Conservation (phyloP, 1,140 invertebrate species). For the Eupeodes corollae region DNA sequence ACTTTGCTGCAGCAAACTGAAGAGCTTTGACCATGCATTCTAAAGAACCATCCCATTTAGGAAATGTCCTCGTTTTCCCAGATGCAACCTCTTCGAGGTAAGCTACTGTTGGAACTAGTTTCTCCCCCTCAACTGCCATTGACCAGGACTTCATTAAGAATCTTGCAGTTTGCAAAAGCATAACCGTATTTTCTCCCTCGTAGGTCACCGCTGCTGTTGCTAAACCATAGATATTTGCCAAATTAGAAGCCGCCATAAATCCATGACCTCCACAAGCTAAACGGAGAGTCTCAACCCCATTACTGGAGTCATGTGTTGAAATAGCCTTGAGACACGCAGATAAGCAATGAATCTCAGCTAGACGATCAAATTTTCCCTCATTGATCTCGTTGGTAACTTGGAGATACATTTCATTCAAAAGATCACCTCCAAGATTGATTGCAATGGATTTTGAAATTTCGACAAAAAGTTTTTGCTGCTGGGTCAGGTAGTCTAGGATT, state of each 20-base stretch:
- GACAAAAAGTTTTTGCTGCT: slow-evolving; percentile 83
- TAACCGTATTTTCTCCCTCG: slow-evolving; percentile 92
- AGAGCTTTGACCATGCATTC: slow-evolving; percentile 52
- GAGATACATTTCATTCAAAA: slow-evolving; percentile 73
- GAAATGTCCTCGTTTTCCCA: slow-evolving; percentile 37
- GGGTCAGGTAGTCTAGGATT: slow-evolving; percentile 86
- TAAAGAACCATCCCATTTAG: slow-evolving; percentile 50
- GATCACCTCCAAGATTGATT: slow-evolving; percentile 57
- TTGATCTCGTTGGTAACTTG: slow-evolving; percentile 66
- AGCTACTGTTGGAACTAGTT: slow-evolving; percentile 49
- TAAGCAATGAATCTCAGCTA: slow-evolving; percentile 83
- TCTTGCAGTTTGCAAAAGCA: slow-evolving; percentile 79
- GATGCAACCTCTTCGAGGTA: slow-evolving; percentile 44
- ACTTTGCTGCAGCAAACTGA: slow-evolving; percentile 59
- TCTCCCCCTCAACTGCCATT: slow-evolving; percentile 42
- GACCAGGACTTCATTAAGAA: slow-evolving; percentile 64
- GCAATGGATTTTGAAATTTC: slow-evolving; percentile 67
- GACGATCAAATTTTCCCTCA: slow-evolving; percentile 58
- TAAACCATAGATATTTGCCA: slow-evolving; percentile 70
- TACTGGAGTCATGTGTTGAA: slow-evolving; percentile 59
- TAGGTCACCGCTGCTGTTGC: slow-evolving; percentile 85
- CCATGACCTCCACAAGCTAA: slow-evolving; percentile 88
- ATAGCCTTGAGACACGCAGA: slow-evolving; percentile 85
- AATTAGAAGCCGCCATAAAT: slow-evolving; percentile 72
- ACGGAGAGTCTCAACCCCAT: slow-evolving; percentile 64